A percentile compares a stretch with the other conserved stretches of the same genome.
phyloP scores from a whole-genome alignment of 2,113 vertebrate species.

The Pygoscelis antarcticus region DNA sequence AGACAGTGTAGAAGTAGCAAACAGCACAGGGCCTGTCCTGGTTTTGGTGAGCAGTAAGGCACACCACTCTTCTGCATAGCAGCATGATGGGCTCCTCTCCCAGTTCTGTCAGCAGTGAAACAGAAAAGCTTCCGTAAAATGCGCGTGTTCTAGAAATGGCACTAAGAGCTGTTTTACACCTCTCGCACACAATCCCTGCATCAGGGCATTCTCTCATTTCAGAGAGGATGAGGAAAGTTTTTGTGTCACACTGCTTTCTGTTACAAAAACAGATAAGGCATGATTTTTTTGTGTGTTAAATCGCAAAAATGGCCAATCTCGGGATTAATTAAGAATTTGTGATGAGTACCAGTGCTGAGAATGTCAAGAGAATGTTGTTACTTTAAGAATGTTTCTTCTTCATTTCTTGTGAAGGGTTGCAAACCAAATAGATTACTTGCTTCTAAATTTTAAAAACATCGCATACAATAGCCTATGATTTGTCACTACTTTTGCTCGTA shows the following conservation, averaged over 20 bases:
- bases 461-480: neutral
- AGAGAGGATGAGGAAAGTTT: neutral
- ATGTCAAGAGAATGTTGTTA: neutral
- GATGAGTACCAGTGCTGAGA: neutral
- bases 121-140: neutral
- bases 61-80: neutral
- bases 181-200: neutral
- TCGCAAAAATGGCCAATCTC: neutral
- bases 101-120: neutral
- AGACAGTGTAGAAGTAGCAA: constrained; percentile 1
- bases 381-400: neutral
- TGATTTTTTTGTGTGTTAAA: neutral
- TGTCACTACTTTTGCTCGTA: neutral
- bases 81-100: neutral
- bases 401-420: neutral
- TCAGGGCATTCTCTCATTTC: neutral
- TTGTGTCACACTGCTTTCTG: neutral
- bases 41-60: neutral
- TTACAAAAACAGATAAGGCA: neutral
- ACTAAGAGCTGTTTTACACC: neutral
- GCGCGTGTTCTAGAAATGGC: neutral
- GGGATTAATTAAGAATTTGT: neutral
- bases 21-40: neutral
- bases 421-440: neutral
- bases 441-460: neutral